phyloP scores from a whole-genome alignment of 2,113 vertebrate species.

The Ochotona princeps region DNA sequence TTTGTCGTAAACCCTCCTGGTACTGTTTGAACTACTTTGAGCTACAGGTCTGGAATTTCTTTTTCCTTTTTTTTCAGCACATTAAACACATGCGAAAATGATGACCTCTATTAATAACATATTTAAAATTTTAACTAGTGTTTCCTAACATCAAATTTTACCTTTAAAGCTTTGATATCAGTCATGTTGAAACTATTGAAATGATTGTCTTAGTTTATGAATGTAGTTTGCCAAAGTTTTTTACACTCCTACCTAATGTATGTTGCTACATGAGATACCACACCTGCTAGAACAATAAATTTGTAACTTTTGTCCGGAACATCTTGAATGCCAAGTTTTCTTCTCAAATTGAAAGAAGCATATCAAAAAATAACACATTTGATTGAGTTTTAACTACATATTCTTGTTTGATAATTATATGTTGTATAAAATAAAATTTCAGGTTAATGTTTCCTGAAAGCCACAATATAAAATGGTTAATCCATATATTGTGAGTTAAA shows the following conservation, averaged over 20 bases:
- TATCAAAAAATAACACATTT: neutral
- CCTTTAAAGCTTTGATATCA: constrained; percentile 62
- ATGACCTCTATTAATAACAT: constrained; percentile 64
- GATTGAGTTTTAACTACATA: neutral
- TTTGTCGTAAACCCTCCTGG: constrained; percentile 42
- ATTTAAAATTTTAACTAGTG: constrained; percentile 57
- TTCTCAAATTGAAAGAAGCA: neutral
- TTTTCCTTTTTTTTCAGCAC: neutral
- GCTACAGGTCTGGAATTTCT: constrained; percentile 35
- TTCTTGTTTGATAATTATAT: neutral
- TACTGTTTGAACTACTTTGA: constrained; percentile 54
- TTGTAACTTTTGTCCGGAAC: neutral
- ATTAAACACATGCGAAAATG: constrained; percentile 62
- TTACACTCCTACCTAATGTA: neutral
- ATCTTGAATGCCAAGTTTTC: neutral
- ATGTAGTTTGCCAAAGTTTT: neutral
- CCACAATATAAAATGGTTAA: neutral
- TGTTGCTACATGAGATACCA: neutral
- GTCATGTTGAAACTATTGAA: constrained; percentile 67
- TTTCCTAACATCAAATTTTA: constrained; percentile 61
- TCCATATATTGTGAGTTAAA: neutral
- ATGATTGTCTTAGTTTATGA: constrained; percentile 60
- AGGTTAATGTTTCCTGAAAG: neutral
- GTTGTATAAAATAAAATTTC: neutral
- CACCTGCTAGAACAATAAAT: neutral